A percentile compares a stretch with the other conserved stretches of the same genome.
Conservation (phyloP, 2,113 vertebrate genomes). For the Pygathrix nemaeus region DNA sequence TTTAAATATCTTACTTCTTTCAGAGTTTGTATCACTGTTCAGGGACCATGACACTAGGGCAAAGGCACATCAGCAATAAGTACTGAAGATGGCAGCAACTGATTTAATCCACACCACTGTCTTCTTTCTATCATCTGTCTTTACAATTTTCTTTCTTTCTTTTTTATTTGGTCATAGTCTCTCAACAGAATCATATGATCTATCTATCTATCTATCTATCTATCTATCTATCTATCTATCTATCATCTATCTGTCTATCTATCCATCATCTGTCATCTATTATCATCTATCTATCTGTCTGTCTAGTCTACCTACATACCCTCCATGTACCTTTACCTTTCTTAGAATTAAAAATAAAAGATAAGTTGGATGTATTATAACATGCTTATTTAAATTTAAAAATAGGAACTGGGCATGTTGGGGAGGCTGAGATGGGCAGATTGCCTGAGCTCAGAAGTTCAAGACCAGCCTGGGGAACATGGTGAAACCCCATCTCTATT, state of each 20-base stretch:
- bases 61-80: neutral
- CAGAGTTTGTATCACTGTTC: neutral
- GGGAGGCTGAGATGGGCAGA: too few species aligned
- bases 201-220: neutral
- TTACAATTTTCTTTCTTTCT: too few species aligned
- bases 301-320: neutral
- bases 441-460: too few species aligned
- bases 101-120: neutral
- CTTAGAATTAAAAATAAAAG: constrained; percentile 13
- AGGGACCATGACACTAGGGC: neutral
- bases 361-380: neutral
- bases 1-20: neutral
- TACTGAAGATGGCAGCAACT: neutral
- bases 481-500: too few species aligned
- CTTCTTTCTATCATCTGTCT: neutral
- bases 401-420: neutral
- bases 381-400: constrained; percentile 20
- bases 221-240: neutral
- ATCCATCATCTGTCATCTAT: too few species aligned
- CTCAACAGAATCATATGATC: too few species aligned
- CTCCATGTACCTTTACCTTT: neutral
- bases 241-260: neutral
- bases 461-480: too few species aligned
- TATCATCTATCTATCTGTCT: neutral
- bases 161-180: too few species aligned